Evolutionary conservation across 2,113 vertebrate species (phyloP).

Genomic region (Proteles cristata): DNA sequence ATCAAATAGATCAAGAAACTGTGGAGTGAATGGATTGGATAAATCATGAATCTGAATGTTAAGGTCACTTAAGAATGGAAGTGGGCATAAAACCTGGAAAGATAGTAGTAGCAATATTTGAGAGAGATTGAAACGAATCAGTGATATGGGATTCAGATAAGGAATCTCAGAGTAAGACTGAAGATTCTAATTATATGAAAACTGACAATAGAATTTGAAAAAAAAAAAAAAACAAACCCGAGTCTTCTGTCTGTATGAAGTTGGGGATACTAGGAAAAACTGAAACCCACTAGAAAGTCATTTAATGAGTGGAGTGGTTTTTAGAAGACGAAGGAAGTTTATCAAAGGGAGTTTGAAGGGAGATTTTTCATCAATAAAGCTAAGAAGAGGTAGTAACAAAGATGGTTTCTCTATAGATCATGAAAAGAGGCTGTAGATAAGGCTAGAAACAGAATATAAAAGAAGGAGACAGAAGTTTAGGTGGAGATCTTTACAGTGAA

Average conservation of each 20-base stretch:
- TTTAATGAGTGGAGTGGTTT: background rate
- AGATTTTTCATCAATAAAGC: background rate
- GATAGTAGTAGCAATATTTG: background rate
- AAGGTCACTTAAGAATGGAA: background rate
- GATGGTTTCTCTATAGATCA: background rate
- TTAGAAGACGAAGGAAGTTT: background rate
- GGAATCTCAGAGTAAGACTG: background rate
- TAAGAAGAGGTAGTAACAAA: background rate
- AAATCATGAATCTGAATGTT: background rate
- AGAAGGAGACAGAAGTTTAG: background rate
- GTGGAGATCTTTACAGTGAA: background rate
- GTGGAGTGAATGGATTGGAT: background rate
- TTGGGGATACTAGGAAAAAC: background rate
- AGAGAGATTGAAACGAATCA: background rate
- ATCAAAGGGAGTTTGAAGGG: background rate
- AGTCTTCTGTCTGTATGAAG: background rate
- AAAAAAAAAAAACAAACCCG: background rate
- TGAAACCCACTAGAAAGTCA: background rate
- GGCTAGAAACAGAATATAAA: background rate
- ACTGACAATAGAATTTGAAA: background rate
- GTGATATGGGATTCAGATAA: background rate
- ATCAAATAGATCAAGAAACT: background rate
- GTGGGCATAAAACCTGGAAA: background rate
- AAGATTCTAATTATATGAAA: slow-evolving; percentile 4
- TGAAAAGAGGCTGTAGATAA: background rate